Evolutionary conservation across 2,797 vertebrate species (phyloP).

Genomic region (Tapera naevia): DNA sequence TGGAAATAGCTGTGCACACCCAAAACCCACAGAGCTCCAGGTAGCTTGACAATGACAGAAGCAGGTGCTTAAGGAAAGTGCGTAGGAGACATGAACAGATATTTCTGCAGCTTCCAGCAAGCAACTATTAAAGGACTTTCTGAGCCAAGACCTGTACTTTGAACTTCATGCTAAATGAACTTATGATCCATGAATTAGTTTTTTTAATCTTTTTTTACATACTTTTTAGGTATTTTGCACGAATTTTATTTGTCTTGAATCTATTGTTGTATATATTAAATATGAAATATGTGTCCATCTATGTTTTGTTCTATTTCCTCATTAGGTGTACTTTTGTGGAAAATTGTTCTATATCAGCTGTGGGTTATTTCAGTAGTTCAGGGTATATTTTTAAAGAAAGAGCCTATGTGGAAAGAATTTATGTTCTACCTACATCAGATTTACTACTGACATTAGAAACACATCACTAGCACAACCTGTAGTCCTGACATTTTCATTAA

Average conservation of each 20-base stretch:
- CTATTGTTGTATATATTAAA: not conserved
- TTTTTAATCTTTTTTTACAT: not conserved
- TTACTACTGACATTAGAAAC: constrained; percentile 60
- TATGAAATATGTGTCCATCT: not conserved
- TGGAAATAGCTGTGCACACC: not conserved
- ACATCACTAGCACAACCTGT: constrained; percentile 45
- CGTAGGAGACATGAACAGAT: not conserved
- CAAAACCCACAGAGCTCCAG: not conserved
- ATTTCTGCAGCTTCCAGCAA: not conserved
- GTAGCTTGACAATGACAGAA: not conserved
- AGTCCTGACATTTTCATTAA: constrained; percentile 68
- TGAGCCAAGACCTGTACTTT: not conserved
- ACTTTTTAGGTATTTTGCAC: not conserved
- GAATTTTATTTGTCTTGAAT: not conserved
- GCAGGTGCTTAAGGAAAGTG: not conserved
- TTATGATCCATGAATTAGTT: not conserved
- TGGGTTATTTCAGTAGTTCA: constrained; percentile 21
- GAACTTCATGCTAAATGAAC: not conserved
- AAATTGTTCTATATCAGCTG: not conserved
- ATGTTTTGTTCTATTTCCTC: not conserved
- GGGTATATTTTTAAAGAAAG: constrained; percentile 25
- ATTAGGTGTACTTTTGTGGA: not conserved
- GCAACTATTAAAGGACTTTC: not conserved
- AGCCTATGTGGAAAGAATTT: constrained; percentile 16
- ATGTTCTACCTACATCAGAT: constrained; percentile 53